Conservation (phyloP, 2,797 vertebrate genomes). For the Falco cherrug region DNA sequence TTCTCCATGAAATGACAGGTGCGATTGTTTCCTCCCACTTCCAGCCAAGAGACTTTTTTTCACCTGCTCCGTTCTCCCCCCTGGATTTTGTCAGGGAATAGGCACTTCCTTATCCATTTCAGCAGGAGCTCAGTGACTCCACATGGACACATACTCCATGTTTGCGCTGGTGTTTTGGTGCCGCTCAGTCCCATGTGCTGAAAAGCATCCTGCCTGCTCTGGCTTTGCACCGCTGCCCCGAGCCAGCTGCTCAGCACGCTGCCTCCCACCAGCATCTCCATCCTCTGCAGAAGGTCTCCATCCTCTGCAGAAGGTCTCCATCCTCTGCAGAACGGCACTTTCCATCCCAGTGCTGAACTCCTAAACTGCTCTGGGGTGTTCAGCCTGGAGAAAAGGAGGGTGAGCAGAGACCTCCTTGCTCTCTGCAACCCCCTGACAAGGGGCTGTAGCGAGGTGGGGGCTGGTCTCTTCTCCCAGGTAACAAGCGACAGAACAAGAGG, state of each 20-base stretch:
- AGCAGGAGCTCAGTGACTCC: not conserved
- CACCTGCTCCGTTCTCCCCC: not conserved
- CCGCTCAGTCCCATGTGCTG: rapidly evolving
- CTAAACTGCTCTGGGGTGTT: no score
- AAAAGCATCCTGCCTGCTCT: not conserved
- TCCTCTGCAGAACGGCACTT: not conserved
- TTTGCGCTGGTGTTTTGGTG: not conserved
- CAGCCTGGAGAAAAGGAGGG: no score
- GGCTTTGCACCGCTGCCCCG: not conserved
- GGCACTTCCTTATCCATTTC: not conserved
- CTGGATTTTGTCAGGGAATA: not conserved
- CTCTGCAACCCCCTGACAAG: no score
- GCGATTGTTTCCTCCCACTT: not conserved
- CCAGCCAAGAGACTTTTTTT: not conserved
- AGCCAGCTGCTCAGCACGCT: not conserved
- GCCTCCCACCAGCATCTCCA: not conserved
- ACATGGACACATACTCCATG: not conserved
- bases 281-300: not conserved
- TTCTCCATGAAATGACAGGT: not conserved
- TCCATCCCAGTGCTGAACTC: not conserved
- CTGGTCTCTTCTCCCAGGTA: no score
- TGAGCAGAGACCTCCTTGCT: no score
- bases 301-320: no score
- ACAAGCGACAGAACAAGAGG: no score
- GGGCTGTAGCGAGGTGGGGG: no score